Percentiles rank a stretch among this genome's conserved stretches.
These are phyloP conservation scores for Rhamnusium bicolor DNA, from an alignment of 2,888 invertebrate genomes.

Conservation along the genomic window DNA sequence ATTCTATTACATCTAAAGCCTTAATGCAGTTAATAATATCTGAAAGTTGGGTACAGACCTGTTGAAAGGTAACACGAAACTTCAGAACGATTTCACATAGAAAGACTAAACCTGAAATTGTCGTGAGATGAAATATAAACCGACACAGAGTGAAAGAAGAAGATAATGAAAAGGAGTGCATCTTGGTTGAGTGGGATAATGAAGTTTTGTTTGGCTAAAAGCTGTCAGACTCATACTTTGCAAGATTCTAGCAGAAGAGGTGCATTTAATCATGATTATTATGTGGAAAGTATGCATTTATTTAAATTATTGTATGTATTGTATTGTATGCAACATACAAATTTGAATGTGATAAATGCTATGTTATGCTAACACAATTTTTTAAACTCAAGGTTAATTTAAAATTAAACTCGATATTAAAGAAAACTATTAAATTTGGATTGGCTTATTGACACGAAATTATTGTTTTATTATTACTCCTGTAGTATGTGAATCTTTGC, in stretches of 20 bases:
- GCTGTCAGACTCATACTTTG: conserved; percentile 55
- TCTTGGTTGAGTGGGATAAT: conserved; percentile 58
- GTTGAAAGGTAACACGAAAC: not conserved
- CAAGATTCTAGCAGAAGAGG: conserved; percentile 8
- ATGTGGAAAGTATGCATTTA: not conserved
- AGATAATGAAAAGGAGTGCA: conserved; percentile 60
- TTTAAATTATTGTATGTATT: too few species aligned
- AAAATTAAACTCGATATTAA: too few species aligned
- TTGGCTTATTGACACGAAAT: too few species aligned
- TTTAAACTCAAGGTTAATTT: too few species aligned
- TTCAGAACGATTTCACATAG: conserved; percentile 24
- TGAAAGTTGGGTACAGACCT: not conserved
- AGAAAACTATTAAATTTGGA: too few species aligned
- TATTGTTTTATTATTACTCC: too few species aligned
- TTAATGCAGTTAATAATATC: too few species aligned
- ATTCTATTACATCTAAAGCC: too few species aligned
- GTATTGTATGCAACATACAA: too few species aligned
- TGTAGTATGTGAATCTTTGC: too few species aligned
- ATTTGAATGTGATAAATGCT: too few species aligned
- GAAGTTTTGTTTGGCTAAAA: conserved; percentile 59
- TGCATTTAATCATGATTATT: not conserved
- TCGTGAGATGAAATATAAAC: conserved; percentile 61
- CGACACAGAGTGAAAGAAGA: conserved; percentile 60
- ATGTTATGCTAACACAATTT: too few species aligned
- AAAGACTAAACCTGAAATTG: conserved; percentile 53